Conservation (phyloP, 2,797 vertebrate genomes). For the Gadopsis bispinosus region DNA sequence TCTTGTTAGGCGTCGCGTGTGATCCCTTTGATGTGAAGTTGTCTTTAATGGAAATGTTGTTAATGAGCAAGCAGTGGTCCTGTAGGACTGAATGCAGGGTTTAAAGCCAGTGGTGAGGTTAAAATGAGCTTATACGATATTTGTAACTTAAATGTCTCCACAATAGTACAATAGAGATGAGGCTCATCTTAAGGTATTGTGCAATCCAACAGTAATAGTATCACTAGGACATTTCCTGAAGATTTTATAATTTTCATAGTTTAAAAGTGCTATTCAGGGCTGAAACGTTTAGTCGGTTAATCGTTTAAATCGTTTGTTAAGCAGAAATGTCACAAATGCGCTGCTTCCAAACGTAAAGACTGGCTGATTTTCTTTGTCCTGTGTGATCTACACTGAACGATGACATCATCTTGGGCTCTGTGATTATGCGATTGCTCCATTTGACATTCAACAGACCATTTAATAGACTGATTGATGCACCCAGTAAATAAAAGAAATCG, state of each 20-base stretch:
- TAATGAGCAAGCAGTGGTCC: background rate
- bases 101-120: background rate
- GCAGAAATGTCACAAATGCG: background rate
- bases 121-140: background rate
- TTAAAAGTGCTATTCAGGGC: background rate
- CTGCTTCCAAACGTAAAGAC: background rate
- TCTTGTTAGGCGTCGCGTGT: constrained; percentile 13
- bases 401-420: background rate
- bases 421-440: no score
- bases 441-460: background rate
- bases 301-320: background rate
- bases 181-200: background rate
- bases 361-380: background rate
- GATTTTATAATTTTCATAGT: background rate
- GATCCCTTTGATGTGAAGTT: constrained; percentile 3
- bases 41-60: background rate
- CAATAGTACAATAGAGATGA: no score
- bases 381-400: background rate
- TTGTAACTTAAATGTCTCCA: background rate
- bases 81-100: background rate
- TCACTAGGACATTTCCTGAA: background rate
- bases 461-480: background rate
- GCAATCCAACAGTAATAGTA: background rate
- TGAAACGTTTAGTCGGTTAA: background rate
- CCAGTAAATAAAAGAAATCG: background rate